Percentiles rank a stretch among this genome's conserved stretches.
phyloP scores from a whole-genome alignment of 2,113 vertebrate species.

The Proteles cristata region DNA sequence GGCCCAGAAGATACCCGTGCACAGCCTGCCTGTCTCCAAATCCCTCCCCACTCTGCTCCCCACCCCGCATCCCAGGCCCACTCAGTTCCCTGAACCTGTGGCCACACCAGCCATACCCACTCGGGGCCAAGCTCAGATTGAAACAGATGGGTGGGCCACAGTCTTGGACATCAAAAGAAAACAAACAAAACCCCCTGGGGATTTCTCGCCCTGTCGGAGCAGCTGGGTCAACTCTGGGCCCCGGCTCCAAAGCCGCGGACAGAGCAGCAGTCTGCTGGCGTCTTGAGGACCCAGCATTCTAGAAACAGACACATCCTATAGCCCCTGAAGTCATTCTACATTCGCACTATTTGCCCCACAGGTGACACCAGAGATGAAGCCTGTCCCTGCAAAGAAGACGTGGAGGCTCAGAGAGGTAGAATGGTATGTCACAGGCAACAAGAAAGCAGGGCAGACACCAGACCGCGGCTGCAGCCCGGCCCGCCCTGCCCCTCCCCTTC shows the following conservation, averaged over 20 bases:
- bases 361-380: background rate
- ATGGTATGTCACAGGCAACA: rapidly evolving
- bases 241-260: background rate
- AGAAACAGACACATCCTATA: background rate
- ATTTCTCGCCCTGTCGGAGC: background rate
- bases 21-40: background rate
- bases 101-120: background rate
- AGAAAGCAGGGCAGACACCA: background rate
- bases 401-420: background rate
- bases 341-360: background rate
- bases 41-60: rapidly evolving
- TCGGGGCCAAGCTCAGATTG: background rate
- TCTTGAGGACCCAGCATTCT: background rate
- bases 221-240: background rate
- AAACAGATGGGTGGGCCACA: background rate
- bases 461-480: background rate
- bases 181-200: constrained; percentile 30
- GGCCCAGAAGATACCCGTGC: rapidly evolving
- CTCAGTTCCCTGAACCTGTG: background rate
- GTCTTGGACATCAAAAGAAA: background rate
- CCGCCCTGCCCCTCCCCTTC: too few relatives aligned
- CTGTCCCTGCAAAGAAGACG: background rate
- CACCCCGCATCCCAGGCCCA: background rate
- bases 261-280: background rate
- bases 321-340: background rate